Evolutionary conservation across 2,888 invertebrate species (phyloP), one percentile per base, ranked within the genome.

Genomic region (Chelonus formosanus): DNA sequence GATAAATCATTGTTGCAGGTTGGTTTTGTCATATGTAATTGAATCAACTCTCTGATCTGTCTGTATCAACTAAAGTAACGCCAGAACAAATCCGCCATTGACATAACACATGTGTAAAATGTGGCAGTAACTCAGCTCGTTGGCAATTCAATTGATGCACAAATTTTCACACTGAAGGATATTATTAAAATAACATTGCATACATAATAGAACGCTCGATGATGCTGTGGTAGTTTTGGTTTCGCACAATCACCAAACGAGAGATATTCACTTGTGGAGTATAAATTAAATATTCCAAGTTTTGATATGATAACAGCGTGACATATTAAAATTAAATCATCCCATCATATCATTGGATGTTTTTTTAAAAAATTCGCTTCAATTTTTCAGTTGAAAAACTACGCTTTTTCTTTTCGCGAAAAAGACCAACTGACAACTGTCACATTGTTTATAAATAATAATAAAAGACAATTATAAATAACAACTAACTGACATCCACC

Each of bases 41-140:
- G 52, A 20, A 10, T 60, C 59, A 53, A 55, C 52, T 48, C 35
- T 35, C 45, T 10, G 40, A 40, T 40, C 40, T 40, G 40, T 34
- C 20, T 53, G 7, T 62, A 58, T 52, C 64, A 52, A 36, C 62
- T 52, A 63, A 68, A 68, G 61, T 59, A 32, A 63, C 45, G 7
- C 52, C 34, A 52, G 32, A 6, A 52, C 66, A 67, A 69, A 69
- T 67, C 60, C 63, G 62, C 53, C 57, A 68, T 67, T 71, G 69
- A 71, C 71, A 20, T 20, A 65, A 63, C 67, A 69, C 59, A 43
- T 40, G 50, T 50, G 50, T 59, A 50, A 59, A 50, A 52, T 52
- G 8, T 8, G 31, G 20, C 10, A 31, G 48, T 48, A 48, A 20
- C 40, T 40, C 40, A 40, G 6, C 10, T 55, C 5, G 43, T 54